Evolutionary conservation across 1,140 invertebrate species (phyloP).

Genomic region (Ceratosolen fusciceps): DNA sequence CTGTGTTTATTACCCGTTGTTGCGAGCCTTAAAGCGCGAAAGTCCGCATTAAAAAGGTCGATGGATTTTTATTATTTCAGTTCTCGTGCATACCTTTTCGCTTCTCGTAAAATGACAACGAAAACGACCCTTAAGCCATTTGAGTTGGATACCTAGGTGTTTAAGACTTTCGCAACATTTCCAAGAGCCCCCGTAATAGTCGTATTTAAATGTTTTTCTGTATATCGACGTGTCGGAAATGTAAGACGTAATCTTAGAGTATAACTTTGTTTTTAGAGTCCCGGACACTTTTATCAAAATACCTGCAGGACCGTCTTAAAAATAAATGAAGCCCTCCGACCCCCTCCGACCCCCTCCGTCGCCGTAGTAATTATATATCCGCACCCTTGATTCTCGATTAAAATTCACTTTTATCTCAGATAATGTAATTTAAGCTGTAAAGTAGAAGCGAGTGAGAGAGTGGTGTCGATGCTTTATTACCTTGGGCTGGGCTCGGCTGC

Average conservation of each 20-base stretch:
- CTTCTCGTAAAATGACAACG: conserved; percentile 29
- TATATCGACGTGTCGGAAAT: neutral
- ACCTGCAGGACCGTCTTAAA: neutral
- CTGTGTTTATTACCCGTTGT: conserved; percentile 27
- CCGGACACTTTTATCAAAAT: neutral
- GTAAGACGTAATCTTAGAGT: neutral
- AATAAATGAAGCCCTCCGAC: neutral
- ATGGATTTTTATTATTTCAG: conserved; percentile 44
- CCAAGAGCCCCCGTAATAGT: neutral
- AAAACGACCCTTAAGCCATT: conserved; percentile 39
- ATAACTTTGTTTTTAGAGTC: neutral
- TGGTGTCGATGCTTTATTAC: too few species aligned
- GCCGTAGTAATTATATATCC: neutral
- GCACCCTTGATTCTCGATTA: neutral
- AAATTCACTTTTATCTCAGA: neutral
- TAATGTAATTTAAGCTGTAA: neutral
- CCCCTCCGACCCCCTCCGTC: too few species aligned
- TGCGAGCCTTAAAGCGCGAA: conserved; percentile 13
- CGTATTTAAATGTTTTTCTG: neutral
- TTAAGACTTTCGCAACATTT: conserved; percentile 30
- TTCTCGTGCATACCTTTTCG: neutral
- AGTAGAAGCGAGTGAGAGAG: neutral
- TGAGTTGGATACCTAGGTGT: conserved; percentile 42
- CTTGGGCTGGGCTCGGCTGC: too few species aligned
- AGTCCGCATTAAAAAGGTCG: conserved; percentile 27